Percentiles rank a stretch among this genome's conserved stretches.
Conservation (phyloP, 2,797 vertebrate species). For the Mionectes olivaceus region DNA sequence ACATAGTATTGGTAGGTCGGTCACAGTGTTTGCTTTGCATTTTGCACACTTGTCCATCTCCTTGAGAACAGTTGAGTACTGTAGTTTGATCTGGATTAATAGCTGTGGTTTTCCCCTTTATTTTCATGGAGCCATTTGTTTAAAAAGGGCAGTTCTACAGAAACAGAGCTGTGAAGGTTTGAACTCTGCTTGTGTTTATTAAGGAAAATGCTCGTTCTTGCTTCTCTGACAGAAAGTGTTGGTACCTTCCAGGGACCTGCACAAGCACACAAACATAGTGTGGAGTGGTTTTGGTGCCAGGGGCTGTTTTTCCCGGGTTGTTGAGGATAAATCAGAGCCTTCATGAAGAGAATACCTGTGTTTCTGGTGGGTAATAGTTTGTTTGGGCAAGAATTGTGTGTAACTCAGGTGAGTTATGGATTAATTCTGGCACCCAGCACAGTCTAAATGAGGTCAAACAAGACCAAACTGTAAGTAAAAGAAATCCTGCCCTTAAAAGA, state of each 20-base stretch:
- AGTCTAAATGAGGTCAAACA: background rate
- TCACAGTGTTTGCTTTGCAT: conserved; percentile 58
- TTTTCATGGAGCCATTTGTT: background rate
- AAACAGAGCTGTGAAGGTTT: background rate
- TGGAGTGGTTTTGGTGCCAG: background rate
- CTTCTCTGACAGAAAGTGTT: background rate
- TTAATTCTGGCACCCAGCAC: background rate
- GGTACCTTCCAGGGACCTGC: background rate
- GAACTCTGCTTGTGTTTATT: background rate
- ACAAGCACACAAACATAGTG: fast-evolving
- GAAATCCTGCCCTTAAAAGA: background rate
- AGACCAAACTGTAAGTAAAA: background rate
- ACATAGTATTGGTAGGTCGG: conserved; percentile 20
- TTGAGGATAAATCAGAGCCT: background rate
- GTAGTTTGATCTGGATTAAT: background rate
- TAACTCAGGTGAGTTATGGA: background rate
- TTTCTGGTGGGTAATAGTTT: background rate
- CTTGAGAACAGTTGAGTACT: background rate
- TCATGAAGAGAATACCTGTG: background rate
- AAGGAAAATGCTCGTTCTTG: background rate
- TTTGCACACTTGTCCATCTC: background rate
- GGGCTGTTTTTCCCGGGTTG: background rate
- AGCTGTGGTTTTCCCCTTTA: background rate
- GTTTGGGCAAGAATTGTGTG: background rate
- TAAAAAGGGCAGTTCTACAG: background rate